Base-by-base conservation (phyloP, 2,113 vertebrate species). In the Scomber japonicus region DNA sequence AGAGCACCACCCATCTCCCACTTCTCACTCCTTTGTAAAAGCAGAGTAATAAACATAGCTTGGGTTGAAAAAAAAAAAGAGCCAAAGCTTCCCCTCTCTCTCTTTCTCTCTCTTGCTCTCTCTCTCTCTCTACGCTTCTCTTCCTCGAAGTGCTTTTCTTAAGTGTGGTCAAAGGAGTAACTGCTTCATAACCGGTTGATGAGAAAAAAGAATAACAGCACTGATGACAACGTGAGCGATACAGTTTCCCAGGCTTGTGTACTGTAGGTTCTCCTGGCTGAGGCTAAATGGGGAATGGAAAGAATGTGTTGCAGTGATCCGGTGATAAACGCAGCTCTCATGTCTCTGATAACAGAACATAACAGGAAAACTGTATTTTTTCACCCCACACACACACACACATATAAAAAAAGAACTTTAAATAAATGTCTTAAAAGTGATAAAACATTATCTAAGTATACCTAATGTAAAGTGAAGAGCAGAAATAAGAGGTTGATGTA, bases 221-320 rank as follows among this genome's bases (percentile, higher is more conserved):
- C 48, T 8, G 16, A n/a, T 30, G 50, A 35, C 65, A 51, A n/a
- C 10, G 65, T 30, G 40, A 51, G 53, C 35, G 63, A 60, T 13
- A 1, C 2, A 3, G 48, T 11, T 65, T 80, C 63, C 68, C 51
- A 48, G 70, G 13, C 50, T 12, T 5, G 56, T 30, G 67, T 9
- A 59, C 62, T 40, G 71, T 1, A 31, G 35, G 13, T 7, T 0
- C 30, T 35, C 7, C 60, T n/a, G 74, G 21, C 51, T 45, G 49
- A 48, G 73, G 57, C 62, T 81, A 73, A 51, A 71, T 0, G 40
- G 62, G 67, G 68, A 90, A 81, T 81, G 87, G 81, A 85, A 92
- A 62, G 80, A 90, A 88, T 89, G 83, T 54, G 75, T 61, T 14
- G 21, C 65, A 24, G 51, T 17, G 64, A 62, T 67, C 13, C 21